Conservation (phyloP, 1,140 invertebrate genomes). For the Drosophila ogumai region DNA sequence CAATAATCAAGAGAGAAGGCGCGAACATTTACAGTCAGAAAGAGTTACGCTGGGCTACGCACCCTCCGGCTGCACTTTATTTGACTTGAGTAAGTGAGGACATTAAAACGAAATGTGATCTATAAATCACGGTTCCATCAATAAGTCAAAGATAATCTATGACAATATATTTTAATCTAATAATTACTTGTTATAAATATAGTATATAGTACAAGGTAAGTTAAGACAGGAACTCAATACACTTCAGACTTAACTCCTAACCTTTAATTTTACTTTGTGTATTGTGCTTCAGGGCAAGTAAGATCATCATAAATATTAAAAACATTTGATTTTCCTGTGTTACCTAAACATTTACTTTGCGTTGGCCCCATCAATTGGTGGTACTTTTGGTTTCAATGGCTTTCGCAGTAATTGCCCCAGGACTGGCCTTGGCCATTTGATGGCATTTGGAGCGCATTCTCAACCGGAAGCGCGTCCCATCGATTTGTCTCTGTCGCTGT, state of each 20-base stretch:
- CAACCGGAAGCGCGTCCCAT: slow-evolving; percentile 50
- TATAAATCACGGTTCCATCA: slow-evolving; percentile 15
- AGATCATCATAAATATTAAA: background rate
- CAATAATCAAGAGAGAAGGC: slow-evolving; percentile 55
- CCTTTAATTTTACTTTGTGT: no score
- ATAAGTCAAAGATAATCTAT: background rate
- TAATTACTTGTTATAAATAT: background rate
- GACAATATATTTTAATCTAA: no score
- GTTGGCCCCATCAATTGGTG: background rate
- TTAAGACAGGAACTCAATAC: no score
- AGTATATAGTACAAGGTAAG: background rate
- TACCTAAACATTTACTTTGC: background rate
- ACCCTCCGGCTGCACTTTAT: slow-evolving; percentile 9
- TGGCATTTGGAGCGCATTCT: slow-evolving; percentile 21
- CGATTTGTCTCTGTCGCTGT: slow-evolving; percentile 56
- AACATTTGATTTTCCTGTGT: background rate
- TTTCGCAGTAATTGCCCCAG: slow-evolving; percentile 17
- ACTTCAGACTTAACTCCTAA: background rate
- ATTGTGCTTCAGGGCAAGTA: no score
- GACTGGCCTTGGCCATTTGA: slow-evolving; percentile 40
- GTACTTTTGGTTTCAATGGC: slow-evolving; percentile 26
- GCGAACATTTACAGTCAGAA: slow-evolving; percentile 55
- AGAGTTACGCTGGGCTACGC: slow-evolving; percentile 22
- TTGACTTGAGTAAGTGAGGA: slow-evolving; percentile 40
- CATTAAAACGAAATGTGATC: slow-evolving; percentile 31